Base-by-base conservation (phyloP, 2,888 invertebrate species). In the Adelognathus sp. region DNA sequence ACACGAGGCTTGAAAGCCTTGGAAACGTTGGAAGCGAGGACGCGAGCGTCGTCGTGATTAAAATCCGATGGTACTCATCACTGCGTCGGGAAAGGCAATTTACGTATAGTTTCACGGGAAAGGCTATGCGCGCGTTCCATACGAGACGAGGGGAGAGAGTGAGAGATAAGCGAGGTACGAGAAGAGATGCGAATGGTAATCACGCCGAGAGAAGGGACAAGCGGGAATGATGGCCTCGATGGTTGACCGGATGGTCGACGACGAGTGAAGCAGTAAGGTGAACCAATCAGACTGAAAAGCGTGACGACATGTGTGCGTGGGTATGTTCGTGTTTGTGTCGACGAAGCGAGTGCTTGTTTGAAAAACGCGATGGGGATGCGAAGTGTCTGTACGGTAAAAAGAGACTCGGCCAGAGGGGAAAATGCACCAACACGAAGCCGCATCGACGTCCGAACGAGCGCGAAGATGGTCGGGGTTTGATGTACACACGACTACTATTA, bases 1-100 rank as follows among this genome's bases (percentile, higher is more conserved):
- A 60, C 6, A 27, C 3, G 41, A 67, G 29, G 27, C 54, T 27
- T 27, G 11, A 7, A 33, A 21, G 36, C 64, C 64, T 64, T 24
- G 44, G 46, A 18, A 66, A 50, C 60, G 58, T 16, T 33, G 7
- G 16, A 11, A 70, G 36, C 21, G 50, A 64, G 63, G 39, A 56
- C 52, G 67, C 29, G 41, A 54, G 69, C 50, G 36, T 27, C 21
- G 21, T 58, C 67, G 70, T 82, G 70, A 82, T 78, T 73, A 82
- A 82, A 82, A 82, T 78, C 78, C 73, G 60, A 80, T 78, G 76
- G 58, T 41, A 64, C 63, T 74, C 66, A 29, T 78, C 74, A 54
- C n/a, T 76, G 75, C 66, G 31, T 70, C 58, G 36, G 63, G 29
- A 77, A 77, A 71, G 77, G 69, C 50, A 16, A 69, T 56, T 63